Base-by-base conservation (phyloP, 2,113 vertebrate species). In the Brachirus orientalis region DNA sequence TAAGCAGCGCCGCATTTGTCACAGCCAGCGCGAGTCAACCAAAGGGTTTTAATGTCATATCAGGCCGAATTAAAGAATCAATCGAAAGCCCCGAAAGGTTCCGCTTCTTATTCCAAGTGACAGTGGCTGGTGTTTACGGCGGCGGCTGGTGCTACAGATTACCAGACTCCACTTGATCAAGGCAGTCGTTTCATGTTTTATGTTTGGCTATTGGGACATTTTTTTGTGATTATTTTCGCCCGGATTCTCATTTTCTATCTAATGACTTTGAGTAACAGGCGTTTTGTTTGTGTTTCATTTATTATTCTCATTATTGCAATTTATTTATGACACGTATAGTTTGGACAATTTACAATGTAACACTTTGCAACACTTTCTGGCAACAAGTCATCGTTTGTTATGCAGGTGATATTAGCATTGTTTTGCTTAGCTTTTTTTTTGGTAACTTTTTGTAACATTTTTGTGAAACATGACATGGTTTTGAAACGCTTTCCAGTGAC, bases 1-100 rank as follows among this genome's bases (percentile, higher is more conserved):
- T 85, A 89, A 82, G 87, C 79, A 67, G 88, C 13, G 83, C 81
- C 77, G 78, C 86, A 78, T 91, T 91, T 86, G 86, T 88, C 89
- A 83, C 84, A 73, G 77, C 72, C 85, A 65, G 85, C 85, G 84
- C 82, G 88, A 92, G 90, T 89, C 86, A 91, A 91, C 61, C 85
- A 83, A 83, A 86, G 82, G 85, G 90, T 90, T 89, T 91, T 89
- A 91, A 90, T 88, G 88, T 86, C 89, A 90, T 85, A 87, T 87
- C 75, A 59, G 83, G 71, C 79, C 79, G 86, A 87, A 88, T 89
- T 87, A 88, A 88, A 87, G 82, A 88, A 84, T 86, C 85, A 87
- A 83, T 89, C 71, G 80, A 75, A 85, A 83, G 83, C 82, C 46
- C 82, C 68, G 73, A 85, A 77, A 83, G 87, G 60, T 89, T 80